Conservation (phyloP, 2,113 vertebrate species). For the Serranochromis macrocephalus region DNA sequence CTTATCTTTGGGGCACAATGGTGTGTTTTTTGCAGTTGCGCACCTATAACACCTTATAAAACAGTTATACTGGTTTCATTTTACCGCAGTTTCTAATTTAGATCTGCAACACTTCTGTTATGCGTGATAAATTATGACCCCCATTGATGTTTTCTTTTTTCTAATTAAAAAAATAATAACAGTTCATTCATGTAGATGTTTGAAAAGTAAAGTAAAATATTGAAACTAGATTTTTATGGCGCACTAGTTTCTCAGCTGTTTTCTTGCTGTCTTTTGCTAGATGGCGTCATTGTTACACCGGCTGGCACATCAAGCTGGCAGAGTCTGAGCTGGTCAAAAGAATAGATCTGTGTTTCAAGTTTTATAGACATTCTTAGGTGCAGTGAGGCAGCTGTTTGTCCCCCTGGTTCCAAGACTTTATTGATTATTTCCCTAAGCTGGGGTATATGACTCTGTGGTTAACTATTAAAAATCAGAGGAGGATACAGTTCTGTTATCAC, state of each 20-base stretch:
- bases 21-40: background rate
- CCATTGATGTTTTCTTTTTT: background rate
- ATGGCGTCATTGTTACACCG: constrained; percentile 13
- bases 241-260: background rate
- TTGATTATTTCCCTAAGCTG: background rate
- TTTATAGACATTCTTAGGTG: background rate
- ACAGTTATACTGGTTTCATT: fast-evolving
- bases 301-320: fast-evolving
- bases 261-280: constrained; percentile 18
- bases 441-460: background rate
- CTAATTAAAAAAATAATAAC: background rate
- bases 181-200: background rate
- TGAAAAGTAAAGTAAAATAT: background rate
- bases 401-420: background rate
- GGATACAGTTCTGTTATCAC: background rate
- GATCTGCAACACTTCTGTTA: background rate
- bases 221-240: background rate
- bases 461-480: background rate
- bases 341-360: background rate
- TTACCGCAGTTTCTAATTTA: background rate
- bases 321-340: background rate
- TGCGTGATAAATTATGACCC: background rate
- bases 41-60: background rate
- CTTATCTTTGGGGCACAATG: background rate
- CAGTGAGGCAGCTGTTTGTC: background rate